A percentile compares a stretch with the other conserved stretches of the same genome.
Conservation (phyloP, 2,888 invertebrate genomes). For the Tachystola acroxantha region DNA sequence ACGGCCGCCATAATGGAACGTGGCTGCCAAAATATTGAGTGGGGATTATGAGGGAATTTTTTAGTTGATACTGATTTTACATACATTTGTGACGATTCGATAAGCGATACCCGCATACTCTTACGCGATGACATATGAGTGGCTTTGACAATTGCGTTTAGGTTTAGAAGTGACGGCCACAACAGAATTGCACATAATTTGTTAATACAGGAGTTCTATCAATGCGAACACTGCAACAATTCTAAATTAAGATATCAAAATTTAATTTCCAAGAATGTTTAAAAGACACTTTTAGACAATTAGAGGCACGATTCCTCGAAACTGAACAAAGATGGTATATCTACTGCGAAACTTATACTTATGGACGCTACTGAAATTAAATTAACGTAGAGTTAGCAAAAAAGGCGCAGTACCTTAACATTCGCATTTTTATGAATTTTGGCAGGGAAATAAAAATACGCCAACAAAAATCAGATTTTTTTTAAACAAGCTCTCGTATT, state of each 20-base stretch:
- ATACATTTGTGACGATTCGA: neutral
- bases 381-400: constrained; percentile 6
- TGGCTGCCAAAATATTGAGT: neutral
- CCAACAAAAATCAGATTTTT: too few species aligned
- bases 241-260: neutral
- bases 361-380: constrained; percentile 3
- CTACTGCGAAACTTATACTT: constrained; percentile 5
- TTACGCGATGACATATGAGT: too few species aligned
- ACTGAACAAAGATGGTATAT: neutral
- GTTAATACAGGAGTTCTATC: too few species aligned
- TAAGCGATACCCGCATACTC: neutral
- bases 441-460: too few species aligned
- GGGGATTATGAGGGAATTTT: too few species aligned
- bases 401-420: too few species aligned
- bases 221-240: neutral
- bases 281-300: neutral
- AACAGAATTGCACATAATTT: too few species aligned
- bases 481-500: too few species aligned
- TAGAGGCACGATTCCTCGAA: constrained; percentile 2
- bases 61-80: too few species aligned
- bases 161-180: too few species aligned
- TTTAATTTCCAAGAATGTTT: neutral
- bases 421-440: too few species aligned
- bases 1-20: neutral
- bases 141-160: too few species aligned